phyloP scores from a whole-genome alignment of 2,888 invertebrate genomes.

The Pseudococcus viburni region DNA sequence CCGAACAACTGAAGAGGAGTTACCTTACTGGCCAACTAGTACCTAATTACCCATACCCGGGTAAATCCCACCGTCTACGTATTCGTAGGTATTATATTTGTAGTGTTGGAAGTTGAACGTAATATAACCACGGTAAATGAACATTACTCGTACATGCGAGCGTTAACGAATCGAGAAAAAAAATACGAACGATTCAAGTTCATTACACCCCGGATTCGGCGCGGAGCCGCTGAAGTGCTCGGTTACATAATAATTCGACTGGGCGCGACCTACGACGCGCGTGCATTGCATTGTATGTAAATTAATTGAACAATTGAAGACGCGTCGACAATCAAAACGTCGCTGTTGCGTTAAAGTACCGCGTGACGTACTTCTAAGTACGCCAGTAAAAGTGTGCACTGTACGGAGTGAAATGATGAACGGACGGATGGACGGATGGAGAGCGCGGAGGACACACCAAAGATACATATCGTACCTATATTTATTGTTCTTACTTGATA shows the following conservation, averaged over 20 bases:
- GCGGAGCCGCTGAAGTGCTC: not conserved
- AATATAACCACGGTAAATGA: not conserved
- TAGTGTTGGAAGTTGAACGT: not conserved
- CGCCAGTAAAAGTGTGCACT: not conserved
- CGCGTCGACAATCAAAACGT: not conserved
- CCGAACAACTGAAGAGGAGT: no score
- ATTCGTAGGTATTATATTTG: not conserved
- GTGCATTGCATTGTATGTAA: slow-evolving; percentile 16
- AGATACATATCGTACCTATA: not conserved
- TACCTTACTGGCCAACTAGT: no score
- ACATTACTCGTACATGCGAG: not conserved
- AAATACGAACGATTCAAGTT: not conserved
- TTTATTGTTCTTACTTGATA: slow-evolving; percentile 69
- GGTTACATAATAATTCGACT: not conserved
- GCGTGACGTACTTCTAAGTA: not conserved
- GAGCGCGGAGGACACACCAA: no score
- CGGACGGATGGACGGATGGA: not conserved
- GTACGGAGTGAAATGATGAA: not conserved
- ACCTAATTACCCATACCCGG: no score
- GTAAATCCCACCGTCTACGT: no score
- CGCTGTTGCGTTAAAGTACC: not conserved
- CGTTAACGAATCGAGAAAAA: not conserved
- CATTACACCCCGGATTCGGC: not conserved
- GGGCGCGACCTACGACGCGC: not conserved
- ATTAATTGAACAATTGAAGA: not conserved